Evolutionary conservation across 1,140 invertebrate genomes (phyloP).

Genomic region (Cataglyphis hispanica): DNA sequence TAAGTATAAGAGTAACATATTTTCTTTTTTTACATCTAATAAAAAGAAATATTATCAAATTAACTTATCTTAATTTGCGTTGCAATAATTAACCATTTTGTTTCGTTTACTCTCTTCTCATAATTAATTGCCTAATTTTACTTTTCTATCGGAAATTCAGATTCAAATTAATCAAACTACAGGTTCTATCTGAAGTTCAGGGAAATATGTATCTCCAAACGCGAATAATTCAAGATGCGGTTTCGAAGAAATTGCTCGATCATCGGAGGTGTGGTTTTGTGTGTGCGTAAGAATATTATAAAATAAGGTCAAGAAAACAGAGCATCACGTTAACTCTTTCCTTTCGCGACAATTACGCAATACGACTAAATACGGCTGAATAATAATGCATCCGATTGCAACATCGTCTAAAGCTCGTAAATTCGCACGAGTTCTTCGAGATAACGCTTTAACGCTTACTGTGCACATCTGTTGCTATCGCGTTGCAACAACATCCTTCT

Average conservation of each 20-base stretch:
- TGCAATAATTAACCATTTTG: not conserved
- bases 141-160: not conserved
- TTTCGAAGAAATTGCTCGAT: no score
- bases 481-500: slow-evolving; percentile 42
- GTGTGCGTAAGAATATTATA: no score
- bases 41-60: not conserved
- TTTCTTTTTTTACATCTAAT: not conserved
- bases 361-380: not conserved
- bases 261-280: no score
- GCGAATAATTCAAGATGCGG: no score
- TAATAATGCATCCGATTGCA: slow-evolving; percentile 9
- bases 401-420: slow-evolving; percentile 24
- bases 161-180: no score
- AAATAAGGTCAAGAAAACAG: not conserved
- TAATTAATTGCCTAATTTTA: not conserved
- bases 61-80: not conserved
- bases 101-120: not conserved
- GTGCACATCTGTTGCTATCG: slow-evolving; percentile 32
- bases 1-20: not conserved
- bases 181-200: no score
- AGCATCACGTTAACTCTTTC: not conserved
- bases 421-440: slow-evolving; percentile 2
- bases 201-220: not conserved
- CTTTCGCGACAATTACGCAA: not conserved
- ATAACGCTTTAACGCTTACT: slow-evolving; percentile 37